A percentile compares a stretch with the other conserved stretches of the same genome.
Conservation (phyloP, 1,140 invertebrate species). For the Leptopilina clavipes region DNA sequence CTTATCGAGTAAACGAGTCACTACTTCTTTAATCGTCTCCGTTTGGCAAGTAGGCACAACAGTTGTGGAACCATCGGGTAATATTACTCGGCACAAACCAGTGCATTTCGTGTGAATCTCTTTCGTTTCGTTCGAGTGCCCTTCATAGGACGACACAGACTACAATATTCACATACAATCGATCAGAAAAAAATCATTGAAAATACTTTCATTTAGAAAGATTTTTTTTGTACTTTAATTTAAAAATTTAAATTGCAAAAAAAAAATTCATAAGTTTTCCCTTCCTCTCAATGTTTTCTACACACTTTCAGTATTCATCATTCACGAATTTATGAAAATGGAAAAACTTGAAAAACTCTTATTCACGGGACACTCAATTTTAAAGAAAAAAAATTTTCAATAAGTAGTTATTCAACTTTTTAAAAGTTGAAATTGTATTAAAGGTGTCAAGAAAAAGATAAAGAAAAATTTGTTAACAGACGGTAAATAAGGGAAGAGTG, state of each 20-base stretch:
- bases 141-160: slow-evolving; percentile 73
- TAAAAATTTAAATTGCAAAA: no score
- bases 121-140: slow-evolving; percentile 72
- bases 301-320: no score
- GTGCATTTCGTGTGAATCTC: slow-evolving; percentile 71
- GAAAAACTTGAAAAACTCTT: background rate
- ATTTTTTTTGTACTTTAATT: no score
- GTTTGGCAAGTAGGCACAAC: slow-evolving; percentile 86
- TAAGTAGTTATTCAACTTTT: no score
- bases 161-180: slow-evolving; percentile 65
- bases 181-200: background rate
- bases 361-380: background rate
- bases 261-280: no score
- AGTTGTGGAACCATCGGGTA: slow-evolving; percentile 93
- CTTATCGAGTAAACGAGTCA: slow-evolving; percentile 89
- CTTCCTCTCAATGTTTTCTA: no score
- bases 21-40: slow-evolving; percentile 85
- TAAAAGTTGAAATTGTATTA: no score
- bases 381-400: background rate
- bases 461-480: no score
- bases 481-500: no score
- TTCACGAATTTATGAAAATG: background rate
- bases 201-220: background rate
- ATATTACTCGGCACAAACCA: slow-evolving; percentile 87
- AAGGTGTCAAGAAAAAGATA: no score